Evolutionary conservation across 92 coral and sea anemone genomes (phyloP), one percentile per base, ranked within the genome.

Genomic region (Zoanthus solanderi): DNA sequence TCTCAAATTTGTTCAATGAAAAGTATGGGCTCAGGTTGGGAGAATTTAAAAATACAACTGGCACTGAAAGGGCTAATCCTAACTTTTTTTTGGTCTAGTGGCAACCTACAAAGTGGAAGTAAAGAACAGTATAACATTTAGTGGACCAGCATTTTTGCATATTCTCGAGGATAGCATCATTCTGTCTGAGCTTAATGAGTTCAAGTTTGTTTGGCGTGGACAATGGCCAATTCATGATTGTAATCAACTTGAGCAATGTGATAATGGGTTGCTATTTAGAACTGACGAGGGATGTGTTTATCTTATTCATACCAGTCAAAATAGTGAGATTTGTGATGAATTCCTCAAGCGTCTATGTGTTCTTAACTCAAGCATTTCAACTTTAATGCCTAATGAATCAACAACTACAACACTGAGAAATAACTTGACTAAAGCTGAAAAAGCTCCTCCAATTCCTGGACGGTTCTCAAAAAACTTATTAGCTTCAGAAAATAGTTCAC

Each of bases 141-240:
- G 61, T 66, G 85, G 76, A 9, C 58, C 85, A 65, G 85, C 85
- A 81, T 81, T 81, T 81, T 18, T 81, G 74, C 85, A 81, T 45
- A 46, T 81, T 47, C 56, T 67, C 18, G 23, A 81, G 14, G 74
- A 30, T 57, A 46, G 75, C 75, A 63, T 81, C 18, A 66, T 81
- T 42, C 17, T 81, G 85, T 65, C 85, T 45, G 65, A 44, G 34
- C 60, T 63, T 34, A 66, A 28, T 31, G 76, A 67, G 29, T 47
- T 66, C 11, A 23, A 66, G 76, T 47, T 81, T 29, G 47, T 45
- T 15, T 69, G 60, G 23, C 45, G 60, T 81, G 85, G 75, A 44
- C 85, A 66, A 61, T 81, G 85, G 85, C 76, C 75, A 44, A 66
- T 81, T 29, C 75, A 23, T 31, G 85, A 81, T 65, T 81, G 61